A percentile compares a stretch with the other conserved stretches of the same genome.
phyloP scores from a whole-genome alignment of 2,797 vertebrate genomes.

The Premnoplex brunnescens region DNA sequence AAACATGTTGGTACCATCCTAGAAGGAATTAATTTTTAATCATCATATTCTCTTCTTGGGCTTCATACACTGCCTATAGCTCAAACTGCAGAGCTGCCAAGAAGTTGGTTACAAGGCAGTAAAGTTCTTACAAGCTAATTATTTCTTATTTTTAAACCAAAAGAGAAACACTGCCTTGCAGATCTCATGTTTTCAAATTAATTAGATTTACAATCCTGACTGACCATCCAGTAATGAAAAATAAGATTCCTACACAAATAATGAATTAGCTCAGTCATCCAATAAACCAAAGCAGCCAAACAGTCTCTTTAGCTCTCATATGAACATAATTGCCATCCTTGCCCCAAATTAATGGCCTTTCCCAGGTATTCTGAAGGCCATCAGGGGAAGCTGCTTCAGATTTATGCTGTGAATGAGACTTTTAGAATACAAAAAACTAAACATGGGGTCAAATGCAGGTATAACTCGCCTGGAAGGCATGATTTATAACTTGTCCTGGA shows the following conservation, averaged over 20 bases:
- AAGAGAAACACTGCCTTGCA: background rate
- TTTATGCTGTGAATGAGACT: background rate
- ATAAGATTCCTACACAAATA: background rate
- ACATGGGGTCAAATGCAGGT: background rate
- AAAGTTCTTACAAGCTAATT: background rate
- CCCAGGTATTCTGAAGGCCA: background rate
- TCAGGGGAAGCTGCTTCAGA: background rate
- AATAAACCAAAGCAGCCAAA: background rate
- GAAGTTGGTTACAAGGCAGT: background rate
- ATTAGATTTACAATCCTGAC: conserved; percentile 17
- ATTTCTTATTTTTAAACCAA: background rate
- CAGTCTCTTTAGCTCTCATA: background rate
- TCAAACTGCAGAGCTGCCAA: background rate
- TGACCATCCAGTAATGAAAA: background rate
- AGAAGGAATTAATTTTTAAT: conserved; percentile 2
- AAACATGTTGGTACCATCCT: background rate
- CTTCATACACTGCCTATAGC: background rate
- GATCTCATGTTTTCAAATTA: background rate
- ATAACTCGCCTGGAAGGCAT: background rate
- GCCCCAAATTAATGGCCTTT: background rate
- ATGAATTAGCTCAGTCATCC: background rate
- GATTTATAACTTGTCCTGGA: background rate
- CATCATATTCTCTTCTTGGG: background rate
- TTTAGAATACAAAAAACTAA: background rate
- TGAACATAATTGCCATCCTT: background rate